phyloP scores from a whole-genome alignment of 92 coral and sea anemone genomes.

The Porites lobata region DNA sequence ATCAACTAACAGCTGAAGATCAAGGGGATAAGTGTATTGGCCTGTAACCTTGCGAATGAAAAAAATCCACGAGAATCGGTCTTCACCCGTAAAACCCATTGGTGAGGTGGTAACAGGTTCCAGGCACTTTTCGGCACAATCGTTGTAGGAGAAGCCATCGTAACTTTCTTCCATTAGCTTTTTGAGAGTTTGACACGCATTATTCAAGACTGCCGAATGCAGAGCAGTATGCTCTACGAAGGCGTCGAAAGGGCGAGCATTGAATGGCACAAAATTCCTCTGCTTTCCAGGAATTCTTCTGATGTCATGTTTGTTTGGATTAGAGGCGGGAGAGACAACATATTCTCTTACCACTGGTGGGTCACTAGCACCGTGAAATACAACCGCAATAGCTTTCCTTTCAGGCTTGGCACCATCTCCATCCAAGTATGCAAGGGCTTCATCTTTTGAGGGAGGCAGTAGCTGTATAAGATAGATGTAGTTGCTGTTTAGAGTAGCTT shows the following conservation, averaged over 20 bases:
- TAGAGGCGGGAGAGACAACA: slow-evolving; percentile 54
- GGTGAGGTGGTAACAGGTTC: slow-evolving; percentile 42
- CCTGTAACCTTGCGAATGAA: slow-evolving; percentile 19
- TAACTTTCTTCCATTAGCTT: slow-evolving; percentile 68
- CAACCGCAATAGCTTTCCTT: slow-evolving; percentile 58
- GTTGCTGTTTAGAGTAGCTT: slow-evolving; percentile 56
- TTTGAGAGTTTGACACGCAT: slow-evolving; percentile 28
- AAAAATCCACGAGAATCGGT: slow-evolving; percentile 44
- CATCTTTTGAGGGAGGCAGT: slow-evolving; percentile 55
- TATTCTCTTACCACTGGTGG: slow-evolving; percentile 72
- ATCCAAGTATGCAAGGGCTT: slow-evolving; percentile 51
- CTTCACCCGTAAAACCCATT: slow-evolving; percentile 50
- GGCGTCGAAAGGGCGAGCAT: slow-evolving; percentile 67
- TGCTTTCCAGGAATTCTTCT: slow-evolving; percentile 49
- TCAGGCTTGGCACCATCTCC: slow-evolving; percentile 50
- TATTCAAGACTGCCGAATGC: background rate
- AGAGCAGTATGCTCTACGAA: slow-evolving; percentile 4
- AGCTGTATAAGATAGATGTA: slow-evolving; percentile 61
- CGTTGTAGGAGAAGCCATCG: slow-evolving; percentile 52
- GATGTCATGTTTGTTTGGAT: slow-evolving; percentile 52
- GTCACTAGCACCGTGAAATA: slow-evolving; percentile 70
- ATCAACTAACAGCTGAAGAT: slow-evolving; percentile 35
- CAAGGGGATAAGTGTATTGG: slow-evolving; percentile 7
- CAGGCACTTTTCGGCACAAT: slow-evolving; percentile 57
- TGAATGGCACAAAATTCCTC: slow-evolving; percentile 53